phyloP scores from a whole-genome alignment of 2,888 invertebrate species.

The Cenopis cana region DNA sequence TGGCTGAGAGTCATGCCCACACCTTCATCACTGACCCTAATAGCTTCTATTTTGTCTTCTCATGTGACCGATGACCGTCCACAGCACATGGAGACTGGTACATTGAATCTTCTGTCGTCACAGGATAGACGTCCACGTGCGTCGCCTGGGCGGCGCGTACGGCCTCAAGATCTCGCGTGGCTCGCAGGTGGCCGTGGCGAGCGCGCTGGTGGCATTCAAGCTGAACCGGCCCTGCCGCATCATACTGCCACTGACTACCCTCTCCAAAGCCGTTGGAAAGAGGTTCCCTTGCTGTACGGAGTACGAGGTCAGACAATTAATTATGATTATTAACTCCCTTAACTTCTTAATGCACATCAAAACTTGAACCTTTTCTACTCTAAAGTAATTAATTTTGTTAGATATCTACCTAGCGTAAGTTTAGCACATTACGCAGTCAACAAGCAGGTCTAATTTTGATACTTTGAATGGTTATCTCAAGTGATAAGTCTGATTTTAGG shows the following conservation, averaged over 20 bases:
- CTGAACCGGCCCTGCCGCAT: slow-evolving; percentile 87
- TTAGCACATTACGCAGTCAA: no score
- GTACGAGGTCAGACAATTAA: slow-evolving; percentile 62
- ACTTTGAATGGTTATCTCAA: no score
- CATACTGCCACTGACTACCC: slow-evolving; percentile 86
- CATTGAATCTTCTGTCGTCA: no score
- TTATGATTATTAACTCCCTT: neutral
- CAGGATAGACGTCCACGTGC: slow-evolving; percentile 46
- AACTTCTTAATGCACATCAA: neutral
- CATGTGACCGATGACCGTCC: no score
- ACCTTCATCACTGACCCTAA: no score
- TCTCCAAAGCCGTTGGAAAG: slow-evolving; percentile 85
- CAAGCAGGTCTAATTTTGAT: no score
- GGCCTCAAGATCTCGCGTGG: slow-evolving; percentile 89
- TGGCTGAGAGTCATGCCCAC: no score
- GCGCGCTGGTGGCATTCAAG: slow-evolving; percentile 86
- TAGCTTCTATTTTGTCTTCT: no score
- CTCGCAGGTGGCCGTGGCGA: slow-evolving; percentile 83
- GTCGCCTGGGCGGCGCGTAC: slow-evolving; percentile 78
- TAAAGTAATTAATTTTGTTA: no score
- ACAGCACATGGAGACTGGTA: neutral
- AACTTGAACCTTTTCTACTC: no score
- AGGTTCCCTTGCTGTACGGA: slow-evolving; percentile 64
- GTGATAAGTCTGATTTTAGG: slow-evolving; percentile 48
- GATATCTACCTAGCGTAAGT: no score